Evolutionary conservation across 2,888 invertebrate genomes (phyloP).

Genomic region (Protophormia terraenovae): DNA sequence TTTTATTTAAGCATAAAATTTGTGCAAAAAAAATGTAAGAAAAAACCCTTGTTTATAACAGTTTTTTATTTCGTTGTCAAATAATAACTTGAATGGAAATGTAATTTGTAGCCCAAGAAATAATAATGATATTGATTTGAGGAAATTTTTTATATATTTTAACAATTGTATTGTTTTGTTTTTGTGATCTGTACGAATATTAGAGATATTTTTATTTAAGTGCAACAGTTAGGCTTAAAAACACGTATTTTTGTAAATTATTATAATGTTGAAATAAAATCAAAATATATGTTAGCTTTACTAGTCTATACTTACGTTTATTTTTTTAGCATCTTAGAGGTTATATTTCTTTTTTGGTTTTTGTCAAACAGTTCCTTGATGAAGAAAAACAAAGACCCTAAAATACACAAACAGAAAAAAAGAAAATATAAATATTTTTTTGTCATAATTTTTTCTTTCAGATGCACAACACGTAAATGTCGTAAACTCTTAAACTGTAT

Average conservation of each 20-base stretch:
- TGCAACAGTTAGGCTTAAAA: slow-evolving; percentile 64
- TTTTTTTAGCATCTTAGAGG: too few relatives aligned
- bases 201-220: slow-evolving; percentile 13
- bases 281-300: slow-evolving; percentile 18
- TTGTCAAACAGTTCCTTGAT: neutral
- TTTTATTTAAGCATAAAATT: slow-evolving; percentile 43
- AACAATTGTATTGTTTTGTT: neutral
- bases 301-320: neutral
- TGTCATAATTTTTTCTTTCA: slow-evolving; percentile 16
- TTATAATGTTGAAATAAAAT: slow-evolving; percentile 60
- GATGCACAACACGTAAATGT: slow-evolving; percentile 66
- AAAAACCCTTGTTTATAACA: neutral
- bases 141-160: neutral
- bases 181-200: neutral
- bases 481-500: slow-evolving; percentile 57
- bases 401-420: slow-evolving; percentile 23
- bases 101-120: slow-evolving; percentile 17
- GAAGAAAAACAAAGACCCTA: slow-evolving; percentile 9
- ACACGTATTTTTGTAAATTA: slow-evolving; percentile 63
- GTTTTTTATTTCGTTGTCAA: neutral
- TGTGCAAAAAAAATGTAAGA: neutral
- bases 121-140: slow-evolving; percentile 34
- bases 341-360: neutral
- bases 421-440: slow-evolving; percentile 17
- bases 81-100: neutral